Base-by-base conservation (phyloP, 2,888 invertebrate genomes). In the Gastracanthus pulcherrimus region DNA sequence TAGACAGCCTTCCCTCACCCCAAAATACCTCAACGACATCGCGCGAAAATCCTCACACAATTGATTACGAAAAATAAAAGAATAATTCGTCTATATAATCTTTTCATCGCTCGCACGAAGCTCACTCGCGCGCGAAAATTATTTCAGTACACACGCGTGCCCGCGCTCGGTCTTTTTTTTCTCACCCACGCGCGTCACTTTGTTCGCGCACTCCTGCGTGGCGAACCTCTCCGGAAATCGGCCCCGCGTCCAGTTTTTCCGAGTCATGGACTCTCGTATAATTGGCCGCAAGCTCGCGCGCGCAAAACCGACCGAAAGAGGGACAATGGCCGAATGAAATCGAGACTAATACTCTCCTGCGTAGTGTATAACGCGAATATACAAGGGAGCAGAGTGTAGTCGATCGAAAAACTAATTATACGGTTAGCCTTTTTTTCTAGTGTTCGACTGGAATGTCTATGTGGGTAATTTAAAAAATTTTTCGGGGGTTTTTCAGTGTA, bases 111-210 rank as follows among this genome's bases (percentile, higher is more conserved):
- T n/a, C n/a, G n/a, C n/a, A n/a, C n/a, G n/a, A n/a, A n/a, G n/a
- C n/a, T n/a, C n/a, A n/a, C n/a, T n/a, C n/a, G n/a, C 41, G 72
- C 60, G 34, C 31, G 19, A 58, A 55, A 76, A 76, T 67, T 76
- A 55, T 67, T 66, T 67, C 67, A 41, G 55, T 76, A n/a, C 67
- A 41, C n/a, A 19, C n/a, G n/a, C n/a, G n/a, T n/a, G n/a, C n/a
- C 67, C 34, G 51, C 16, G 16, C 55, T 31, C 48, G 16, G 19
- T 26, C n/a, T 29, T n/a, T 23, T 13, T 41, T 13, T 13, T 6
- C 41, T 45, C 45, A n/a, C n/a, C n/a, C n/a, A n/a, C 23, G 19
- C 71, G 16, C 38, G 13, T n/a, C 60, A 38, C 41, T 41, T 58
- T 7, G 38, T 23, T 58, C 36, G 16, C 16, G 2, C 6, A 19